Percentiles rank a stretch among this genome's conserved stretches.
These are phyloP conservation scores for Druon quercuslanigerum DNA, from an alignment of 1,140 invertebrate species.

Conservation along the genomic window DNA sequence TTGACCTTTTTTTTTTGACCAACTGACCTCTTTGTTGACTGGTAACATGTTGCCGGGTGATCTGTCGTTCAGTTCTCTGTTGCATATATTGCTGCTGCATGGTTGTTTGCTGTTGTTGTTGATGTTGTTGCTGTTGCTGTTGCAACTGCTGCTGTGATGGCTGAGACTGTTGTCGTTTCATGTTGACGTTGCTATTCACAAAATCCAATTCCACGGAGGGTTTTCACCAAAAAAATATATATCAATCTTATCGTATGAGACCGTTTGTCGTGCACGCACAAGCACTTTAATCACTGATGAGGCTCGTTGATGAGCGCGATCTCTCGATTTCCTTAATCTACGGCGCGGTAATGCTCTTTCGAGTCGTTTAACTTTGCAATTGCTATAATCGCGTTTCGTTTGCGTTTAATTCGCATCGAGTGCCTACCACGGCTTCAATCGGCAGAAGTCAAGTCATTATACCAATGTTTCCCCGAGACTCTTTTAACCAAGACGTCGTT, in stretches of 20 bases:
- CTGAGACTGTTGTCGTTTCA: conserved; percentile 78
- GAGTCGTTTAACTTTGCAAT: conserved; percentile 45
- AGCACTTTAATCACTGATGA: conserved; percentile 52
- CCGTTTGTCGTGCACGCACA: conserved; percentile 55
- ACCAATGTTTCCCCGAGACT: conserved; percentile 81
- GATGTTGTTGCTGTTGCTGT: conserved; percentile 63
- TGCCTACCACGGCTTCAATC: conserved; percentile 79
- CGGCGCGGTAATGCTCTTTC: conserved; percentile 46
- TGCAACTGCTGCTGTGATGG: conserved; percentile 65
- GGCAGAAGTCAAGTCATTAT: conserved; percentile 89
- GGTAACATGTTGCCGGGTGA: conserved; percentile 83
- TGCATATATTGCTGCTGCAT: conserved; percentile 77
- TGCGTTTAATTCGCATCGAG: conserved; percentile 45
- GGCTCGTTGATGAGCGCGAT: conserved; percentile 32
- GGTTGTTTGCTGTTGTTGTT: conserved; percentile 57
- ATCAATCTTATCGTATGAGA: neutral
- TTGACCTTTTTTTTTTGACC: neutral
- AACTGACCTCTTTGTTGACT: conserved; percentile 86
- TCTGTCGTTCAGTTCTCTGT: conserved; percentile 85
- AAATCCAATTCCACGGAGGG: conserved; percentile 52
- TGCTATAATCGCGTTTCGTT: conserved; percentile 41
- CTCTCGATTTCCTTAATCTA: conserved; percentile 5
- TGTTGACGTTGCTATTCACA: conserved; percentile 46
- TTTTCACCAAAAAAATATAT: conserved; percentile 39
- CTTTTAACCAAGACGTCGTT: conserved; percentile 90